A percentile compares a stretch with the other conserved stretches of the same genome.
phyloP scores from a whole-genome alignment of 2,113 vertebrate genomes.

The Thryonomys swinderianus region DNA sequence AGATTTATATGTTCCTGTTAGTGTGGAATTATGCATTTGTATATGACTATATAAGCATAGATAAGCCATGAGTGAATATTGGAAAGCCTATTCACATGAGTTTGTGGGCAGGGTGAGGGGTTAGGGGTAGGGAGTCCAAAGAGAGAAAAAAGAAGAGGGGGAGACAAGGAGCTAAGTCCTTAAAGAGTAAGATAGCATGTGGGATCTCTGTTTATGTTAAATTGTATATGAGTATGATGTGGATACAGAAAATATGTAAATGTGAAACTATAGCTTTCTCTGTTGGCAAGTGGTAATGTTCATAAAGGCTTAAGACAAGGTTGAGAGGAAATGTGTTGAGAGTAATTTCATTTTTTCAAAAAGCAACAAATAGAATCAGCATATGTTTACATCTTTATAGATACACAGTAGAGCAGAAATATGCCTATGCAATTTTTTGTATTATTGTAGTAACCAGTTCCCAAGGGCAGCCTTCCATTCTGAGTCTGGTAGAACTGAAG shows the following conservation, averaged over 20 bases:
- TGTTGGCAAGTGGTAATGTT: not conserved
- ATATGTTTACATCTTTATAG: not conserved
- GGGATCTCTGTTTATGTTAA: not conserved
- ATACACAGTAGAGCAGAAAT: not conserved
- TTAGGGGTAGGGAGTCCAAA: too few relatives aligned
- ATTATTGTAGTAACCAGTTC: not conserved
- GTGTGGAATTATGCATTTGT: not conserved
- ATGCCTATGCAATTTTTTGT: not conserved
- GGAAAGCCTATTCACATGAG: not conserved
- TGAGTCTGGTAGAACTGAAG: not conserved
- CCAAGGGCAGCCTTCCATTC: not conserved
- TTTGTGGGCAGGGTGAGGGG: not conserved
- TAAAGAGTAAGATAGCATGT: not conserved
- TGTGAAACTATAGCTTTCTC: not conserved
- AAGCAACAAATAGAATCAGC: not conserved
- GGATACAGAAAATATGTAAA: not conserved
- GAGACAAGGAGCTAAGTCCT: not conserved
- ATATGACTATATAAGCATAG: not conserved
- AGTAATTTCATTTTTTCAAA: not conserved
- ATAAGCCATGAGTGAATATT: not conserved
- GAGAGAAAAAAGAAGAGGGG: not conserved
- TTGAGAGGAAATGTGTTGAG: not conserved
- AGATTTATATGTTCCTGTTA: not conserved
- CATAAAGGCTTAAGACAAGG: not conserved
- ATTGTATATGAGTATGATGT: not conserved